Conservation (phyloP, 1,140 invertebrate species). For the Pseudomyrmex dendroicus region DNA sequence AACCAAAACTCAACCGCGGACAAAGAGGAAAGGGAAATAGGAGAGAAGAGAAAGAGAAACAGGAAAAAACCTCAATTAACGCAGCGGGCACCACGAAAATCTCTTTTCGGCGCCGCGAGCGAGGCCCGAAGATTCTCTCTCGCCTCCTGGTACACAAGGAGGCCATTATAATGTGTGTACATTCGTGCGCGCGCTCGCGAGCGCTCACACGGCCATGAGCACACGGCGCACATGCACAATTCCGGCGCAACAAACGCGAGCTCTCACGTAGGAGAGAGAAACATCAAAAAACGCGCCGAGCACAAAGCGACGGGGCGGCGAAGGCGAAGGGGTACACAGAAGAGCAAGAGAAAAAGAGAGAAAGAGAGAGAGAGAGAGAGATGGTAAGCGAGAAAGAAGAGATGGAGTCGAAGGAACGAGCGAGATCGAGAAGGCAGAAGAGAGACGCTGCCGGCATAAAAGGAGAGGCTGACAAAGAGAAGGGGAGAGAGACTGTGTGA, state of each 20-base stretch:
- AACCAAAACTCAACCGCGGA: conserved; percentile 36
- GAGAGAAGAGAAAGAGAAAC: not conserved
- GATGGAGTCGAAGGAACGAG: conserved; percentile 29
- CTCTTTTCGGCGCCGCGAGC: conserved; percentile 51
- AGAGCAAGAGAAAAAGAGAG: conserved; percentile 20
- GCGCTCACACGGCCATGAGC: conserved; percentile 55
- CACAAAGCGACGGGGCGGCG: conserved; percentile 74
- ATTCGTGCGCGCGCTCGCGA: conserved; percentile 2
- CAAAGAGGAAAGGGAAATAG: not conserved
- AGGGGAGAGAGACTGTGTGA: conserved; percentile 40
- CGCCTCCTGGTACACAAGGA: conserved; percentile 51
- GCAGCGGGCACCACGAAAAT: conserved; percentile 56
- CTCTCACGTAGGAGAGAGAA: conserved; percentile 73
- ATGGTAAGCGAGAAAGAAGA: not conserved
- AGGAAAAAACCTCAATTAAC: conserved; percentile 51
- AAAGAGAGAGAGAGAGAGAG: not conserved
- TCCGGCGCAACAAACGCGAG: conserved; percentile 65
- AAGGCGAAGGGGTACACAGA: conserved; percentile 17
- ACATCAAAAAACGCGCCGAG: conserved; percentile 78
- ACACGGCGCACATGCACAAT: conserved; percentile 60
- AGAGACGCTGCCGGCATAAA: conserved; percentile 40
- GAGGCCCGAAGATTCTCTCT: conserved; percentile 50
- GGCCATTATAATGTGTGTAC: conserved; percentile 55
- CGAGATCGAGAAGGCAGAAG: conserved; percentile 5
- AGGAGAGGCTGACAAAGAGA: conserved; percentile 53